A percentile compares a stretch with the other conserved stretches of the same genome.
Conservation (phyloP, 2,113 vertebrate genomes). For the Datnioides undecimradiatus region DNA sequence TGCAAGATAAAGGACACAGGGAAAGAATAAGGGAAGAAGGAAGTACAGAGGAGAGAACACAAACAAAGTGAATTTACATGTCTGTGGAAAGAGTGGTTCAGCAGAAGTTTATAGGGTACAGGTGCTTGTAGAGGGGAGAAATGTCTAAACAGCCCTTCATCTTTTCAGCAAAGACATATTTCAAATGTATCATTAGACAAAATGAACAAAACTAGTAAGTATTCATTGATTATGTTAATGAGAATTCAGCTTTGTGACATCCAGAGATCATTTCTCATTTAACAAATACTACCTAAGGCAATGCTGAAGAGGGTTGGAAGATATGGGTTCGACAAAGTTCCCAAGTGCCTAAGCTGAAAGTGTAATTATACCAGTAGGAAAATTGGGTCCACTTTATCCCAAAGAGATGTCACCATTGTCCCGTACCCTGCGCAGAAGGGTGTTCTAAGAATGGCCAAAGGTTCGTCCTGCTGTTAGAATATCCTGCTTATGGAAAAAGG, state of each 20-base stretch:
- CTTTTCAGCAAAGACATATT: neutral
- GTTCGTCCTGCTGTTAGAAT: conserved; percentile 24
- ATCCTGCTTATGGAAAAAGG: conserved; percentile 26
- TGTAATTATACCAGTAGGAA: neutral
- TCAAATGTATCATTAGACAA: neutral
- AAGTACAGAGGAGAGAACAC: conserved; percentile 4
- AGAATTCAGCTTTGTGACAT: neutral
- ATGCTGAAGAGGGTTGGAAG: neutral
- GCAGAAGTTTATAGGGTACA: neutral
- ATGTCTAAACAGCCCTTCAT: neutral
- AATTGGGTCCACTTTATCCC: neutral
- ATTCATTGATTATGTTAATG: conserved; percentile 16
- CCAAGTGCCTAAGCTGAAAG: neutral
- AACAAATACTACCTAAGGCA: neutral
- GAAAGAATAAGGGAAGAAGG: conserved; percentile 19
- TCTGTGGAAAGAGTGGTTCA: conserved; percentile 4
- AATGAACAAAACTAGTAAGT: conserved; percentile 6
- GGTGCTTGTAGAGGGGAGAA: neutral
- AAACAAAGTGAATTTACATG: neutral
- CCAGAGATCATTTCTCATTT: neutral
- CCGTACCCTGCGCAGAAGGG: neutral
- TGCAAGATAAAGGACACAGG: neutral
- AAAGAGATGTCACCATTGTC: neutral
- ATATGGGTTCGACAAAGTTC: neutral
- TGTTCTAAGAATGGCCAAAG: conserved; percentile 11